A percentile compares a stretch with the other conserved stretches of the same genome.
Evolutionary conservation across 1,140 invertebrate genomes (phyloP).

Genomic region (Pygmarrhopalites habei): DNA sequence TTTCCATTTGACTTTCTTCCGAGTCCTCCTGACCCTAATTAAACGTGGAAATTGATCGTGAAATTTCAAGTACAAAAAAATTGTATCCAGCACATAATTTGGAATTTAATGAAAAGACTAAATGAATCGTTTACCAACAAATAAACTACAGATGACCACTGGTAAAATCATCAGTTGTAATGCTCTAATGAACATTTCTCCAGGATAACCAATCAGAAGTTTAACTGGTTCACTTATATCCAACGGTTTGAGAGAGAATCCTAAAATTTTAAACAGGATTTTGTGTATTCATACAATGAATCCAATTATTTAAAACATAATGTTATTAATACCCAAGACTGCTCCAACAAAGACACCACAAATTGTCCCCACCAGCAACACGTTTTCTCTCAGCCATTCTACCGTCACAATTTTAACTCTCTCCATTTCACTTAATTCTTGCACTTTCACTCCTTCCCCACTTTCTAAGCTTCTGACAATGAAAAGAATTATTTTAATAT

Average conservation of each 20-base stretch:
- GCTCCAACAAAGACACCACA: neutral
- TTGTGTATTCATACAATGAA: no score
- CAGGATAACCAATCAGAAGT: conserved; percentile 77
- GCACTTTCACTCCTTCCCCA: no score
- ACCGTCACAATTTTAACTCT: no score
- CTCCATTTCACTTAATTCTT: no score
- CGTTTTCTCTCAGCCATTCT: neutral
- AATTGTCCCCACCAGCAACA: neutral
- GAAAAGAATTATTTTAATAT: no score
- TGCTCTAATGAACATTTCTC: conserved; percentile 80
- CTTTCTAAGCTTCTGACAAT: no score
- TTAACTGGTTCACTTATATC: conserved; percentile 59
- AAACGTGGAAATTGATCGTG: no score
- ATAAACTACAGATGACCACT: conserved; percentile 75
- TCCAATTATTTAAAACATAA: no score
- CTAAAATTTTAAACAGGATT: no score
- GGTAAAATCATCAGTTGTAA: conserved; percentile 81
- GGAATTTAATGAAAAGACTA: no score
- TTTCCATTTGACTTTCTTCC: conserved; percentile 77
- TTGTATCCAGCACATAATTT: no score
- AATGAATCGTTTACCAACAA: conserved; percentile 63
- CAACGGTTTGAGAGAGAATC: conserved; percentile 61
- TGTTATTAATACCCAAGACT: neutral
- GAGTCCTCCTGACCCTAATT: conserved; percentile 72
- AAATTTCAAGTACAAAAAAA: no score